Percentiles rank a stretch among this genome's conserved stretches.
Evolutionary conservation across 2,797 vertebrate species (phyloP).

Genomic region (Nannoperca obscura): DNA sequence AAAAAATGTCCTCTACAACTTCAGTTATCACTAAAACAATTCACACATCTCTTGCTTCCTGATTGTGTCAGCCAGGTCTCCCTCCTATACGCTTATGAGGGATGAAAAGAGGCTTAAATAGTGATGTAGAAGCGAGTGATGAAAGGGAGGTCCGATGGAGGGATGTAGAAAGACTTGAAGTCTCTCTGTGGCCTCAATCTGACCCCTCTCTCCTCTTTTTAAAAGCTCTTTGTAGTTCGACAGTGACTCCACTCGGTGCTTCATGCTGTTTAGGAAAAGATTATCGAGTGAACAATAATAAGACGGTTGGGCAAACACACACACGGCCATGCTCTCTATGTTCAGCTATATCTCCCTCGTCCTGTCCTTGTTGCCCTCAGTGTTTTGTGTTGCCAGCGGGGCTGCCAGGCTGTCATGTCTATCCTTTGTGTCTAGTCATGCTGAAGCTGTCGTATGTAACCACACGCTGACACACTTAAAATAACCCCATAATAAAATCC

Average conservation of each 20-base stretch:
- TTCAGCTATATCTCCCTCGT: constrained; percentile 23
- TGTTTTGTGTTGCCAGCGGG: constrained; percentile 37
- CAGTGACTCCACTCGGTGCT: constrained; percentile 10
- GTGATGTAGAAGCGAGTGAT: constrained; percentile 28
- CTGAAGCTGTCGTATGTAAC: constrained; percentile 61
- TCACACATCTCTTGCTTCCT: constrained; percentile 7
- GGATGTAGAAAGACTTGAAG: constrained; percentile 12
- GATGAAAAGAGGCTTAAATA: constrained; percentile 39
- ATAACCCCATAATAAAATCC: constrained; percentile 69
- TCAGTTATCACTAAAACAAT: constrained; percentile 5
- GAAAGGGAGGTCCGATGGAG: constrained; percentile 25
- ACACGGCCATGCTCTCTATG: constrained; percentile 24
- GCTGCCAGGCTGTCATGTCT: constrained; percentile 51
- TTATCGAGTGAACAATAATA: constrained; percentile 35
- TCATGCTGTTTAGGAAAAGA: constrained; percentile 49
- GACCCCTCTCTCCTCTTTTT: constrained; percentile 20
- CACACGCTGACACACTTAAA: constrained; percentile 56
- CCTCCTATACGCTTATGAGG: constrained; percentile 2
- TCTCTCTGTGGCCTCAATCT: constrained; percentile 38
- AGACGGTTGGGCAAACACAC: constrained; percentile 34
- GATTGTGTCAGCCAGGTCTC: constrained; percentile 16
- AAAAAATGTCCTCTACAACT: constrained; percentile 21
- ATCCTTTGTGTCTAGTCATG: constrained; percentile 69
- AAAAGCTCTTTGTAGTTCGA: background rate
- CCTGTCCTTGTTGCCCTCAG: constrained; percentile 25